A percentile compares a stretch with the other conserved stretches of the same genome.
Evolutionary conservation across 2,888 invertebrate genomes (phyloP).

Genomic region (Mesodorylaimus sp.): DNA sequence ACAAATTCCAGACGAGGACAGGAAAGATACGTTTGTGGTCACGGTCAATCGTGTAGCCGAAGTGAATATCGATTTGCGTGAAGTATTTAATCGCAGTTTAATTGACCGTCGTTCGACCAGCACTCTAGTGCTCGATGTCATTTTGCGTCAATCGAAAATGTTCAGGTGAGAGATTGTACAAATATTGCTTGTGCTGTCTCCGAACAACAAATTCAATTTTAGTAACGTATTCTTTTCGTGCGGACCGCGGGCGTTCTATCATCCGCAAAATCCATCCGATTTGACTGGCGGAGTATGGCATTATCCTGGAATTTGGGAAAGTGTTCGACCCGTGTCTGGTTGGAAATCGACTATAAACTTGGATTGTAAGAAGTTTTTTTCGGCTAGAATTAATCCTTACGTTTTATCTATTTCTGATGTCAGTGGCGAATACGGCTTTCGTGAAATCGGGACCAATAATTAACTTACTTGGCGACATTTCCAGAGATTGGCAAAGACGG

Average conservation of each 20-base stretch:
- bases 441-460: too few species aligned
- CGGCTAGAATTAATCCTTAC: background rate
- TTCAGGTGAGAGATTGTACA: background rate
- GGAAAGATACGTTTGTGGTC: too few species aligned
- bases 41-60: too few species aligned
- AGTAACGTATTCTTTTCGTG: background rate
- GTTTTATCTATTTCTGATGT: background rate
- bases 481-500: too few species aligned
- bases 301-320: background rate
- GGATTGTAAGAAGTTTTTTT: background rate
- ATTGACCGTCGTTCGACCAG: background rate
- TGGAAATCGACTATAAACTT: background rate
- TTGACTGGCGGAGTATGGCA: background rate
- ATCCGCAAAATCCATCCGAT: background rate
- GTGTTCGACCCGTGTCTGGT: background rate
- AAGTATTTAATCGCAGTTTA: background rate
- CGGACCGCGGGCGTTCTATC: background rate
- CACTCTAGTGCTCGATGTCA: background rate
- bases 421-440: background rate
- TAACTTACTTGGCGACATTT: too few species aligned
- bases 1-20: too few species aligned
- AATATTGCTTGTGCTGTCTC: too few species aligned
- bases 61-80: background rate
- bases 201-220: too few species aligned
- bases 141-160: background rate